A percentile compares a stretch with the other conserved stretches of the same genome.
Conservation (phyloP, 2,113 vertebrate species). For the Tetrax tetrax region DNA sequence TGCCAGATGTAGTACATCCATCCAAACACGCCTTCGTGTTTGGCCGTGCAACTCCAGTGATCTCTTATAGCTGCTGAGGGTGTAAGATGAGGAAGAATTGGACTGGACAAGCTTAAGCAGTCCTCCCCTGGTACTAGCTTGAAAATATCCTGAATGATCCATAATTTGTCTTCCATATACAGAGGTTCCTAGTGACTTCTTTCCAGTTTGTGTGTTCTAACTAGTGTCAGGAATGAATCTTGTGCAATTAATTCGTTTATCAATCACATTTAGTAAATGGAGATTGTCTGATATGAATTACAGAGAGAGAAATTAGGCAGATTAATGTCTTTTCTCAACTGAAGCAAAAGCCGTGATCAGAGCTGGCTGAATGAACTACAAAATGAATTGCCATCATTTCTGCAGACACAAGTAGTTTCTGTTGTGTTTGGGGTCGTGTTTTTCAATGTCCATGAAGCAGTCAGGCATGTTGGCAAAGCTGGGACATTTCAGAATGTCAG, state of each 20-base stretch:
- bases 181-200: neutral
- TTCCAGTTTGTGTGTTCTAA: neutral
- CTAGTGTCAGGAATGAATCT: neutral
- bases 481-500: neutral
- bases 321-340: conserved; percentile 26
- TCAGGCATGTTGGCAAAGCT: conserved; percentile 5
- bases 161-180: neutral
- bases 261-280: conserved; percentile 29
- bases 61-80: neutral
- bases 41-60: neutral
- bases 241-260: neutral
- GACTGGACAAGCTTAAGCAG: neutral
- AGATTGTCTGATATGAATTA: conserved; percentile 19
- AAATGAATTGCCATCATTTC: neutral
- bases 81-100: neutral
- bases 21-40: neutral
- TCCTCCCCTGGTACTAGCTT: neutral
- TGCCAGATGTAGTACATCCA: neutral
- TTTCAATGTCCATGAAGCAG: neutral
- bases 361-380: conserved; percentile 15
- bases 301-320: conserved; percentile 16
- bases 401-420: conserved; percentile 15
- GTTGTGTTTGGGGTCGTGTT: neutral
- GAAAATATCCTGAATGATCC: neutral
- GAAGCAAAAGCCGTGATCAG: neutral